Evolutionary conservation across 2,797 vertebrate species (phyloP).

Genomic region (Pampus argenteus): DNA sequence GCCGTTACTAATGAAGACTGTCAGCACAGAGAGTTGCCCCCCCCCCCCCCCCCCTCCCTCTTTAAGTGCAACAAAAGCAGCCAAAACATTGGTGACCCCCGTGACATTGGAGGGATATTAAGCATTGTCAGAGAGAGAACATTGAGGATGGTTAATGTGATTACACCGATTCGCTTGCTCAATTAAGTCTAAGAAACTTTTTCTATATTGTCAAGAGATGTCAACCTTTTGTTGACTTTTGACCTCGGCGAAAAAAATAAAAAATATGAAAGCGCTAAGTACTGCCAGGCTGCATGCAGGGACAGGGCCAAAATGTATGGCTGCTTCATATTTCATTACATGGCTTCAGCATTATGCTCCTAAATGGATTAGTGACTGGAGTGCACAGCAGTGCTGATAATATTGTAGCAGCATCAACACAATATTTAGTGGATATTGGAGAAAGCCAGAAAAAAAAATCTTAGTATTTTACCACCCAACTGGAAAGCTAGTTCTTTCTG

Average conservation of each 20-base stretch:
- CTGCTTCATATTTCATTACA: constrained; percentile 74
- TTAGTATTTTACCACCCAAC: constrained; percentile 10
- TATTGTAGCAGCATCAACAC: constrained; percentile 57
- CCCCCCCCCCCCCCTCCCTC: neutral
- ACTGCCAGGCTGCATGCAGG: constrained; percentile 37
- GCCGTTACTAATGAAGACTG: constrained; percentile 75
- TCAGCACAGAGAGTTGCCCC: constrained; percentile 47
- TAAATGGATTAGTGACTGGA: constrained; percentile 79
- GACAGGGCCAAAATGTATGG: constrained; percentile 62
- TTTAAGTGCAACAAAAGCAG: constrained; percentile 58
- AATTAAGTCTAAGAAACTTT: constrained; percentile 65
- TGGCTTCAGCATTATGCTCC: constrained; percentile 68
- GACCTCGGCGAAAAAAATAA: constrained; percentile 63
- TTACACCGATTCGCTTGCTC: constrained; percentile 76
- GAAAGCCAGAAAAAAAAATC: constrained; percentile 14
- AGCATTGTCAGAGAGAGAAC: constrained; percentile 50
- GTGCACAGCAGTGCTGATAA: constrained; percentile 69
- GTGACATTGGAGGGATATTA: constrained; percentile 60
- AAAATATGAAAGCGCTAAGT: constrained; percentile 61
- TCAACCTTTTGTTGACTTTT: constrained; percentile 67
- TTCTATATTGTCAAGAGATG: constrained; percentile 53
- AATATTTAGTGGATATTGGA: constrained; percentile 49
- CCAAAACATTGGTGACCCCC: constrained; percentile 58
- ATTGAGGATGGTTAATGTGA: constrained; percentile 81
- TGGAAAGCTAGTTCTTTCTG: constrained; percentile 22